Conservation (phyloP, 2,888 invertebrate genomes). For the Phymatocera aterrima region DNA sequence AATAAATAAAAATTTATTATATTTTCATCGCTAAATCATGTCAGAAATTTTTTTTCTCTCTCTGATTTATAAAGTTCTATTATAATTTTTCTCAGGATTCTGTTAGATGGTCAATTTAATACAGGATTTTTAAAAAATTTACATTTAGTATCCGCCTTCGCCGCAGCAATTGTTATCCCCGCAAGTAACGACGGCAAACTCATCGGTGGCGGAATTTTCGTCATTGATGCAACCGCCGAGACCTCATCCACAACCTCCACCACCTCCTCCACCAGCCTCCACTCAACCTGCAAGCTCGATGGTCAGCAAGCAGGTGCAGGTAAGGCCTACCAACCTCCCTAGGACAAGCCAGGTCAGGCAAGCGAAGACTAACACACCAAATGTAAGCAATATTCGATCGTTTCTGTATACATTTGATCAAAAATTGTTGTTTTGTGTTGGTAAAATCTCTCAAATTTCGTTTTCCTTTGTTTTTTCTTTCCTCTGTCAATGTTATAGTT, state of each 20-base stretch:
- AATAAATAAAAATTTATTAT: neutral
- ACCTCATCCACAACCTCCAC: slow-evolving; percentile 75
- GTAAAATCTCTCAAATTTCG: neutral
- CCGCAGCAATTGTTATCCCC: slow-evolving; percentile 80
- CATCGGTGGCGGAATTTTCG: slow-evolving; percentile 74
- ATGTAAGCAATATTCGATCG: slow-evolving; percentile 72
- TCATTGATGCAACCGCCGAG: slow-evolving; percentile 74
- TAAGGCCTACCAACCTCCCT: slow-evolving; percentile 75
- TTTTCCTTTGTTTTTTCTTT: neutral
- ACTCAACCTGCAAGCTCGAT: slow-evolving; percentile 74
- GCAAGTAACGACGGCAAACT: slow-evolving; percentile 75
- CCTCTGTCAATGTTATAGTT: neutral
- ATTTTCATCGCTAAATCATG: neutral
- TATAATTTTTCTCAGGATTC: neutral
- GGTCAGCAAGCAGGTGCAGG: slow-evolving; percentile 81
- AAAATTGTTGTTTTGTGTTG: slow-evolving; percentile 55
- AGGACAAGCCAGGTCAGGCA: slow-evolving; percentile 75
- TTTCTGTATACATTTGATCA: slow-evolving; percentile 63
- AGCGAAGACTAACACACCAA: slow-evolving; percentile 75
- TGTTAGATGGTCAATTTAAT: too few relatives aligned
- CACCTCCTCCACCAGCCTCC: slow-evolving; percentile 72
- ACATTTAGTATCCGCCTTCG: slow-evolving; percentile 85
- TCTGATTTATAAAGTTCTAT: neutral
- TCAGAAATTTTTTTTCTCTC: neutral
- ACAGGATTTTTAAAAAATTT: too few relatives aligned